Percentiles rank a stretch among this genome's conserved stretches.
Conservation (phyloP, 1,140 invertebrate species). For the Solenopsis fugax region DNA sequence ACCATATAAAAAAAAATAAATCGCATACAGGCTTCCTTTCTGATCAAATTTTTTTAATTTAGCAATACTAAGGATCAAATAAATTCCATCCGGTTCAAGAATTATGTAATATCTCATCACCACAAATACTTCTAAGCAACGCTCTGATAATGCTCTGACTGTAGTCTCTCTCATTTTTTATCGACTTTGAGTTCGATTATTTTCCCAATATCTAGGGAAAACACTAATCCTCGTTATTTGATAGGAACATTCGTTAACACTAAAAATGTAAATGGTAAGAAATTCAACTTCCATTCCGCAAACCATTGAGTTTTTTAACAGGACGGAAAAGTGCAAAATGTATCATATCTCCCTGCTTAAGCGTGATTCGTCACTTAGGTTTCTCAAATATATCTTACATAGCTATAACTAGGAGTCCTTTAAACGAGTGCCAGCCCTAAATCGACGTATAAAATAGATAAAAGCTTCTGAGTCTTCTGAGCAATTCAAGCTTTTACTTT, state of each 20-base stretch:
- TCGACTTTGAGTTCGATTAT: constrained; percentile 13
- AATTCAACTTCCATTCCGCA: constrained; percentile 18
- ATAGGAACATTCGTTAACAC: constrained; percentile 46
- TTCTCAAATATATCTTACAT: constrained; percentile 47
- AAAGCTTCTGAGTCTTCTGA: constrained; percentile 21
- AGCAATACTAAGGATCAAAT: background rate
- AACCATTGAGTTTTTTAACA: constrained; percentile 46
- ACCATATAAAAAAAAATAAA: background rate
- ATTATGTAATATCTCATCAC: background rate
- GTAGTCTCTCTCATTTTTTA: background rate
- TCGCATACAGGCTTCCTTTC: background rate
- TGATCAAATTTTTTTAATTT: background rate
- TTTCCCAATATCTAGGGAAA: background rate
- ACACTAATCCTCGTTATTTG: background rate
- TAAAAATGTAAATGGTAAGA: constrained; percentile 43
- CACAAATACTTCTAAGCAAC: background rate
- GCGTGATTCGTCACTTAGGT: constrained; percentile 35
- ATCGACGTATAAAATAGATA: constrained; percentile 47
- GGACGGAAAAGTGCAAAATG: constrained; percentile 59
- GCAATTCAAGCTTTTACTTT: constrained; percentile 12
- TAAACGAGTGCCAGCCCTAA: constrained; percentile 9
- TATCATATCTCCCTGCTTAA: constrained; percentile 40
- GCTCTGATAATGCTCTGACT: background rate
- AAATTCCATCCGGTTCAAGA: background rate
- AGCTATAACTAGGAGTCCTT: constrained; percentile 7